These are phyloP conservation scores for Romanomermis culicivorax DNA, from an alignment of 2,888 invertebrate genomes.

Conservation along the genomic window DNA sequence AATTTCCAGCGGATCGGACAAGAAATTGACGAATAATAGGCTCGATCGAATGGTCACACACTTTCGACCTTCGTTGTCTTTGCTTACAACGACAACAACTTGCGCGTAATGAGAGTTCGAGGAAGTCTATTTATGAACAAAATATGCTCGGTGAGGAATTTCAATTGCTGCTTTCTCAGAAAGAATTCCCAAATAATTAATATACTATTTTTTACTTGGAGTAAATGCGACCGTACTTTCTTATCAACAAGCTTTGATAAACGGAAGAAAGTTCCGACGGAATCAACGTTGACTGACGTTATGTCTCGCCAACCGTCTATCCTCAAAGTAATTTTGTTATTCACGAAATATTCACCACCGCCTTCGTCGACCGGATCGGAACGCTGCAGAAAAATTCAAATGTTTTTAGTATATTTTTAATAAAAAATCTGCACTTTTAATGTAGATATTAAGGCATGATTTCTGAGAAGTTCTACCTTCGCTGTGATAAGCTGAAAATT, in stretches of 20 bases:
- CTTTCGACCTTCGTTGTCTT: slow-evolving; percentile 82
- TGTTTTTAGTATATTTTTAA: slow-evolving; percentile 4
- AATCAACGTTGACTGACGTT: slow-evolving; percentile 75
- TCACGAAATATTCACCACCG: not conserved
- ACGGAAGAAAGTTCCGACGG: slow-evolving; percentile 72
- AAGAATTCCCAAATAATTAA: no score
- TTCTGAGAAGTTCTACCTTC: no score
- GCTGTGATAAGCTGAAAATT: no score
- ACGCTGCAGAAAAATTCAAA: no score
- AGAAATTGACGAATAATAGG: slow-evolving; percentile 50
- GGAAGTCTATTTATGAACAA: no score
- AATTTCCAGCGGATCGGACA: slow-evolving; percentile 49
- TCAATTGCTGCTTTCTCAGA: no score
- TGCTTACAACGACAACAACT: slow-evolving; percentile 66
- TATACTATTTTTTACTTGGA: no score
- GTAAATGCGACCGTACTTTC: slow-evolving; percentile 6
- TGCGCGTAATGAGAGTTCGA: slow-evolving; percentile 48
- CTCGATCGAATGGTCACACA: slow-evolving; percentile 76
- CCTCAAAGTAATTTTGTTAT: slow-evolving; percentile 66
- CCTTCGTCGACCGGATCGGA: not conserved
- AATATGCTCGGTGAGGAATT: no score
- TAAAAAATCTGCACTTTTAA: no score
- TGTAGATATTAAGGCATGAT: no score
- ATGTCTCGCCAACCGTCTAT: slow-evolving; percentile 72
- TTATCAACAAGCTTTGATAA: no score